These are phyloP conservation scores for Labroides dimidiatus DNA, from an alignment of 2,797 vertebrate species.

Conservation along the genomic window DNA sequence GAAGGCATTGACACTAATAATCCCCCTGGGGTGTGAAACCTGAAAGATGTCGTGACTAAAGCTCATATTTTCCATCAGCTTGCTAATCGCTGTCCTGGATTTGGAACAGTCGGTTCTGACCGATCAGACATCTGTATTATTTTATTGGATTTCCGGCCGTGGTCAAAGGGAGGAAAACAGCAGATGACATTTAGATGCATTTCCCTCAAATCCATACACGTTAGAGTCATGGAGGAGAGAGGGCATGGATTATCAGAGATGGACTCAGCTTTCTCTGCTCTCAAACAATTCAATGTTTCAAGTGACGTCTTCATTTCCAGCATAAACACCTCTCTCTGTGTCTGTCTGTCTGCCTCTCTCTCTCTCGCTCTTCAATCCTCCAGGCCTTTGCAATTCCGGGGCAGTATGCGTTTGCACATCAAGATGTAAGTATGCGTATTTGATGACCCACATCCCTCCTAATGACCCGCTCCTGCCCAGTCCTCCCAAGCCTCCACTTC, in stretches of 20 bases:
- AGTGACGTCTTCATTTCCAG: constrained; percentile 16
- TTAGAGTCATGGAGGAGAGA: constrained; percentile 51
- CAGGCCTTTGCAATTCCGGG: constrained; percentile 94
- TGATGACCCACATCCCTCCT: constrained; percentile 51
- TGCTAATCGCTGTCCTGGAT: constrained; percentile 56
- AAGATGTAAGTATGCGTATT: constrained; percentile 91
- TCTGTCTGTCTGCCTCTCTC: too few relatives aligned
- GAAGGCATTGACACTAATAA: constrained; percentile 37
- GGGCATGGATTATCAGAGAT: constrained; percentile 59
- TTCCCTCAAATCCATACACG: constrained; percentile 70
- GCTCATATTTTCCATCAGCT: constrained; percentile 45
- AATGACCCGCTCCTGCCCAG: constrained; percentile 79
- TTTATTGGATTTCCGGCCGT: constrained; percentile 74
- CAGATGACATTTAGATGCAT: constrained; percentile 79
- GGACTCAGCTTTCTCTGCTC: constrained; percentile 15
- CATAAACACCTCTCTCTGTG: constrained; percentile 11
- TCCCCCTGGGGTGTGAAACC: constrained; percentile 36
- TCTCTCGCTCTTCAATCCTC: constrained; percentile 18
- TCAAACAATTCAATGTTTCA: constrained; percentile 40
- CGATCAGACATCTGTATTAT: constrained; percentile 76
- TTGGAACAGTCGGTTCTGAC: constrained; percentile 63
- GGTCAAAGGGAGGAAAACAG: constrained; percentile 50
- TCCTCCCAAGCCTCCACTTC: constrained; percentile 66
- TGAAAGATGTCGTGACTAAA: constrained; percentile 46
- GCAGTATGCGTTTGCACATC: constrained; percentile 93